These are phyloP conservation scores for Suncus etruscus DNA, from an alignment of 2,113 vertebrate species.

Conservation along the genomic window DNA sequence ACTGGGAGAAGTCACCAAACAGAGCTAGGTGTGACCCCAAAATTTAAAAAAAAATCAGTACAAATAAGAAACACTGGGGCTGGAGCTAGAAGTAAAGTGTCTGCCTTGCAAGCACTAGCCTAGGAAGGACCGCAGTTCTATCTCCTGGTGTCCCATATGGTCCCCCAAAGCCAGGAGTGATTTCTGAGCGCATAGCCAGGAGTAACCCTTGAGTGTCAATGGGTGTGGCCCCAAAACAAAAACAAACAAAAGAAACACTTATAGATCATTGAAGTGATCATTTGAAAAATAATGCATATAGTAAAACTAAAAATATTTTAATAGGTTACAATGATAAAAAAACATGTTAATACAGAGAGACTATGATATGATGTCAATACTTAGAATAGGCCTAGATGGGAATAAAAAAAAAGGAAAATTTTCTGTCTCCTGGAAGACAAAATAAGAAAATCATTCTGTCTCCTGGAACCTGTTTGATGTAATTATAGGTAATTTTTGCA, in stretches of 20 bases:
- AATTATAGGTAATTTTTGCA: not conserved
- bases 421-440: not conserved
- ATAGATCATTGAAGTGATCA: not conserved
- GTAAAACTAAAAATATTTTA: not conserved
- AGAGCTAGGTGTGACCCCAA: too few relatives aligned
- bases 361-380: not conserved
- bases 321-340: conserved; percentile 47
- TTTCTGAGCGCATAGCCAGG: too few relatives aligned
- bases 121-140: too few relatives aligned
- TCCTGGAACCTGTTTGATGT: not conserved
- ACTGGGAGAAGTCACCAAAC: too few relatives aligned
- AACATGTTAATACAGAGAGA: not conserved
- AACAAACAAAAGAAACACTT: too few relatives aligned
- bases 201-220: too few relatives aligned
- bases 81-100: too few relatives aligned
- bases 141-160: too few relatives aligned
- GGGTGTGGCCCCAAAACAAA: too few relatives aligned
- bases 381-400: not conserved
- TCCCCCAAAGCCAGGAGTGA: too few relatives aligned
- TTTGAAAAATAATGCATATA: conserved; percentile 22
- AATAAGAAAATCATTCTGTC: not conserved
- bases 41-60: too few relatives aligned
- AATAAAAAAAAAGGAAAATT: not conserved
- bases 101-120: too few relatives aligned
- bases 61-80: not conserved